A percentile compares a stretch with the other conserved stretches of the same genome.
Conservation (phyloP, 1,140 invertebrate genomes). For the Drosophila orena region DNA sequence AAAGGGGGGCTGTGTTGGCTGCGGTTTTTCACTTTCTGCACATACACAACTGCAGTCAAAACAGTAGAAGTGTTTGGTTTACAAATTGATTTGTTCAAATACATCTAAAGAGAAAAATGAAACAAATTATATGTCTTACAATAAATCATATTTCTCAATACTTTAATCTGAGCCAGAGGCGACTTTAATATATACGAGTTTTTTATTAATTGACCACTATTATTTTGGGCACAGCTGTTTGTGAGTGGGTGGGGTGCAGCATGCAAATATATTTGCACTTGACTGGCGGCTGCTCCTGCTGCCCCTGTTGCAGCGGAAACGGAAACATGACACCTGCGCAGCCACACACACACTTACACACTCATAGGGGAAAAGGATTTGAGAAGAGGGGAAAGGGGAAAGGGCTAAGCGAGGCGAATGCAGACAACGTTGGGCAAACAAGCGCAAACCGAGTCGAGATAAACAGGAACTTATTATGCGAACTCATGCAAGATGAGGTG, state of each 20-base stretch:
- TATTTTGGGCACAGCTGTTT: constrained; percentile 6
- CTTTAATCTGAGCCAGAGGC: too few species aligned
- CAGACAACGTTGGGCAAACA: constrained; percentile 56
- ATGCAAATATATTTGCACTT: constrained; percentile 74
- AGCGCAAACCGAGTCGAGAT: constrained; percentile 68
- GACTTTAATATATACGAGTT: background rate
- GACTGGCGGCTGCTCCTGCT: constrained; percentile 38
- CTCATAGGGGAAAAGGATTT: background rate
- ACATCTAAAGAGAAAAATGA: background rate
- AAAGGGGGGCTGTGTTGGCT: constrained; percentile 10
- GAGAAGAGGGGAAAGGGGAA: too few species aligned
- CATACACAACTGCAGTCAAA: background rate
- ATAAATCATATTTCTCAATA: too few species aligned
- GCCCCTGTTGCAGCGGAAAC: constrained; percentile 60
- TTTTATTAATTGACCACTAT: background rate
- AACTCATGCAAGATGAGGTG: constrained; percentile 59
- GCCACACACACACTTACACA: constrained; percentile 41
- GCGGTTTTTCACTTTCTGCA: constrained; percentile 26
- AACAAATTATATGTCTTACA: background rate
- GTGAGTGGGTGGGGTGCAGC: constrained; percentile 8
- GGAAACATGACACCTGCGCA: constrained; percentile 77
- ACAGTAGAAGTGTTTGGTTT: background rate
- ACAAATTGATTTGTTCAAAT: too few species aligned
- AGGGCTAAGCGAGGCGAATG: background rate
- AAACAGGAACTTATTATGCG: constrained; percentile 81